Evolutionary conservation across 2,113 vertebrate species (phyloP).

Genomic region (Lates calcarifer): DNA sequence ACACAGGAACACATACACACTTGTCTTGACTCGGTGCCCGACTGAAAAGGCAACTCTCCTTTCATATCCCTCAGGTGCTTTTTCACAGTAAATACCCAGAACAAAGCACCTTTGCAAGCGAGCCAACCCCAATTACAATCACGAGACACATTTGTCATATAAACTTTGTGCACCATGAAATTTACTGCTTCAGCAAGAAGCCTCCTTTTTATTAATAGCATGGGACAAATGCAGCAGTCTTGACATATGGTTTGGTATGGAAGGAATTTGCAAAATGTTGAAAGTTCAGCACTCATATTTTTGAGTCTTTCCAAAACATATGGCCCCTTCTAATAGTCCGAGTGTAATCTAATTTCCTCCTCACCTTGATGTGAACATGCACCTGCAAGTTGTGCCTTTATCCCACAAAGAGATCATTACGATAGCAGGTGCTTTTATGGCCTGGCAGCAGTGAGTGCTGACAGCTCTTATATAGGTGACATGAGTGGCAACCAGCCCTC

Average conservation of each 20-base stretch:
- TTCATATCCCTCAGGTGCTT: constrained; percentile 65
- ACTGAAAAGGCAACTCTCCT: constrained; percentile 41
- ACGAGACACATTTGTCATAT: constrained; percentile 70
- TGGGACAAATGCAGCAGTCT: constrained; percentile 12
- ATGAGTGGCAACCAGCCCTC: constrained; percentile 47
- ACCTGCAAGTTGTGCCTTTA: constrained; percentile 12
- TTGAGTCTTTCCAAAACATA: constrained; percentile 24
- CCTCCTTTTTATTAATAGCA: constrained; percentile 54
- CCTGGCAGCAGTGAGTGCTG: constrained; percentile 10
- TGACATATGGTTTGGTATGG: constrained; percentile 48
- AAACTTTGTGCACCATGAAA: constrained; percentile 59
- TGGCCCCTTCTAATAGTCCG: neutral
- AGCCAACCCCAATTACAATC: constrained; percentile 71
- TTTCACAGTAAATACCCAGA: constrained; percentile 63
- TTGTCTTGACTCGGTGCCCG: constrained; percentile 23
- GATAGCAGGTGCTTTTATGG: constrained; percentile 39
- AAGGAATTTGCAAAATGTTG: constrained; percentile 36
- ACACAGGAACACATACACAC: constrained; percentile 14
- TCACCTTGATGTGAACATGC: neutral
- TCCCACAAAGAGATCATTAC: constrained; percentile 10
- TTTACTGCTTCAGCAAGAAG: constrained; percentile 61
- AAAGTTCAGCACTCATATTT: constrained; percentile 44
- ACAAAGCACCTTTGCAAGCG: constrained; percentile 44
- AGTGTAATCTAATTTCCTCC: constrained; percentile 11
- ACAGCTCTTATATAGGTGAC: constrained; percentile 37